Evolutionary conservation across 1,140 invertebrate genomes (phyloP).

Genomic region (Drosophila bocki): DNA sequence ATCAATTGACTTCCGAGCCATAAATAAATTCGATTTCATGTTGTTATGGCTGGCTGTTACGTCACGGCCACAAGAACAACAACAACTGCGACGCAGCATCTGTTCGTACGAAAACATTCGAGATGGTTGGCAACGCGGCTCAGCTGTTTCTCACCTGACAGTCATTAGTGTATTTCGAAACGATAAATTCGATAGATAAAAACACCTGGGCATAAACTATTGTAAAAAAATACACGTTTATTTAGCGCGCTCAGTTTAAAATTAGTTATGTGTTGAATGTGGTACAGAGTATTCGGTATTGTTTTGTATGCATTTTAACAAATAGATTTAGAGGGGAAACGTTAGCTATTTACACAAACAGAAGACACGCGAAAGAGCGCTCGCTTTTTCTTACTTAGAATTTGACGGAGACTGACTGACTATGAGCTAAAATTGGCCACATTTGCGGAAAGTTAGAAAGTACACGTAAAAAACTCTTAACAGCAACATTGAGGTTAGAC

Average conservation of each 20-base stretch:
- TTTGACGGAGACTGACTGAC: conserved; percentile 32
- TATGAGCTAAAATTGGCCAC: conserved; percentile 74
- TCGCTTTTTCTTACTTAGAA: conserved; percentile 18
- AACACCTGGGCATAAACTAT: conserved; percentile 9
- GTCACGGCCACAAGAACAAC: conserved; percentile 54
- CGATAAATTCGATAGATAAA: not conserved
- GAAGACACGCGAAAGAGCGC: conserved; percentile 27
- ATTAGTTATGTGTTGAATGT: conserved; percentile 66
- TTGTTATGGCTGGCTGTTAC: conserved; percentile 35
- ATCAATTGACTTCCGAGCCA: conserved; percentile 38
- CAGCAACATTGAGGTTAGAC: conserved; percentile 72
- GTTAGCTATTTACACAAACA: conserved; percentile 75
- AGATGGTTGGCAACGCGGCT: conserved; percentile 56
- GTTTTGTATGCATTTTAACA: conserved; percentile 52
- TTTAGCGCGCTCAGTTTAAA: conserved; percentile 76
- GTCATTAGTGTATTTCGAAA: not conserved
- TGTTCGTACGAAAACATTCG: conserved; percentile 13
- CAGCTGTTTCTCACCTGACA: conserved; percentile 58
- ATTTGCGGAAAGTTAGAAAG: conserved; percentile 72
- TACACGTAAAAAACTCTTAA: conserved; percentile 64
- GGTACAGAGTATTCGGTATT: conserved; percentile 43
- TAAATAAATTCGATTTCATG: conserved; percentile 44
- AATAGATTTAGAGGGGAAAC: conserved; percentile 58
- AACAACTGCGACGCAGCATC: conserved; percentile 18
- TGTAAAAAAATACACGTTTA: conserved; percentile 82